Conservation (phyloP, 2,797 vertebrate species). For the Rhabdophis nuchalis region DNA sequence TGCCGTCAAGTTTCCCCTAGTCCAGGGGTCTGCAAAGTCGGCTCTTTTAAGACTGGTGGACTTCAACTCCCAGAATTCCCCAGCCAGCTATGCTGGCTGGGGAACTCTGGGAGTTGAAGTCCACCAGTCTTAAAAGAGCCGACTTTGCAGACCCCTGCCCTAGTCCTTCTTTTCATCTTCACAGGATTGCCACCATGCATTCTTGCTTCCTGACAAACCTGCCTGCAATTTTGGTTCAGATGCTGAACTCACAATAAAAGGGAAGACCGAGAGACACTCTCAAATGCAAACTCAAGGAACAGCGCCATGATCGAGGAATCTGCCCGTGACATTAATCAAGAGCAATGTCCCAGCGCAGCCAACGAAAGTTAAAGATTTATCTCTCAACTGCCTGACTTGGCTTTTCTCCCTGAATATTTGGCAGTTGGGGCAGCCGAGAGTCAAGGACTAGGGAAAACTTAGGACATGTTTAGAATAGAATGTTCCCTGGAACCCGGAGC, state of each 20-base stretch:
- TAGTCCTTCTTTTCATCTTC: not conserved
- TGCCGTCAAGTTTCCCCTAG: too few species aligned
- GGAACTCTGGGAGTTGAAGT: too few species aligned
- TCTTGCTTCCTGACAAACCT: not conserved
- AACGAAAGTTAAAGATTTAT: constrained; percentile 60
- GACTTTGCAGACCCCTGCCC: too few species aligned
- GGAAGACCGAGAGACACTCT: constrained; percentile 2
- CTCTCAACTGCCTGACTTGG: constrained; percentile 64
- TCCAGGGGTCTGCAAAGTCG: too few species aligned
- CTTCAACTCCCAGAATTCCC: too few species aligned
- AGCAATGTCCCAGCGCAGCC: constrained; percentile 48
- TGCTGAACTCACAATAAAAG: constrained; percentile 6
- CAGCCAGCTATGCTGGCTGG: too few species aligned
- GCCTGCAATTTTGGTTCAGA: constrained; percentile 7
- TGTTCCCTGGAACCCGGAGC: constrained; percentile 11
- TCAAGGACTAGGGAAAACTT: constrained; percentile 46
- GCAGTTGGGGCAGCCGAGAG: constrained; percentile 34
- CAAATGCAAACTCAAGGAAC: constrained; percentile 10
- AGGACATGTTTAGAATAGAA: not conserved
- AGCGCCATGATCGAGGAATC: constrained; percentile 43
- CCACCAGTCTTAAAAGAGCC: too few species aligned
- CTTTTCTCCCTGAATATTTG: constrained; percentile 58
- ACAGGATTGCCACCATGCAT: not conserved
- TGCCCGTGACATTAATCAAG: constrained; percentile 60
- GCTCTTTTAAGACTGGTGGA: too few species aligned